These are phyloP conservation scores for Hirtodrosophila alboralis DNA, from an alignment of 2,888 invertebrate species.

Conservation along the genomic window DNA sequence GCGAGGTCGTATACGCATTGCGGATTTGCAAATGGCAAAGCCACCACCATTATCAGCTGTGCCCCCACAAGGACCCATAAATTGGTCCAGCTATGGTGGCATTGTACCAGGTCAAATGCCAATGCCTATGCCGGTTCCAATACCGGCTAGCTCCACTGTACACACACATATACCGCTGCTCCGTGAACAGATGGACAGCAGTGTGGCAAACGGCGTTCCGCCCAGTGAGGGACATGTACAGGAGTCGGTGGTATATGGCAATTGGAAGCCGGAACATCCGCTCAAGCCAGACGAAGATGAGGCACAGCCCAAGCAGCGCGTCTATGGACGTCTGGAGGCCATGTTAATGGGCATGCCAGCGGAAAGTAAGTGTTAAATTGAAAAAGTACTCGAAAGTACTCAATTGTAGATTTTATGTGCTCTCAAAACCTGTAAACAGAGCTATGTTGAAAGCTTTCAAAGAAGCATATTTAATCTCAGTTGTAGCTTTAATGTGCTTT, in stretches of 20 bases:
- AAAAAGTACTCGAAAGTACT: not conserved
- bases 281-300: conserved; percentile 47
- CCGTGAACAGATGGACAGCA: conserved; percentile 39
- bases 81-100: conserved; percentile 43
- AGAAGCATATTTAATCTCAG: too few relatives aligned
- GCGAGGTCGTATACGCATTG: conserved; percentile 67
- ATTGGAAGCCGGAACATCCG: conserved; percentile 78
- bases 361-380: conserved; percentile 37
- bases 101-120: conserved; percentile 16
- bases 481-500: too few relatives aligned
- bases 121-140: conserved; percentile 12
- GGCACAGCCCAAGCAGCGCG: conserved; percentile 49
- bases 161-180: conserved; percentile 68
- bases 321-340: conserved; percentile 62
- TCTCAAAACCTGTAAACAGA: too few relatives aligned
- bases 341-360: conserved; percentile 70
- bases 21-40: conserved; percentile 45
- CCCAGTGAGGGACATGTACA: conserved; percentile 34
- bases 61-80: conserved; percentile 7
- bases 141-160: conserved; percentile 54
- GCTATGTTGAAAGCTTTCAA: too few relatives aligned
- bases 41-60: conserved; percentile 18
- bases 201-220: conserved; percentile 8
- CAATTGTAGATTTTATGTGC: too few relatives aligned
- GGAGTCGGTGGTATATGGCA: conserved; percentile 77